Conservation (phyloP, 35 echinoderm and acorn worm species). For the Eucidaris tribuloides region DNA sequence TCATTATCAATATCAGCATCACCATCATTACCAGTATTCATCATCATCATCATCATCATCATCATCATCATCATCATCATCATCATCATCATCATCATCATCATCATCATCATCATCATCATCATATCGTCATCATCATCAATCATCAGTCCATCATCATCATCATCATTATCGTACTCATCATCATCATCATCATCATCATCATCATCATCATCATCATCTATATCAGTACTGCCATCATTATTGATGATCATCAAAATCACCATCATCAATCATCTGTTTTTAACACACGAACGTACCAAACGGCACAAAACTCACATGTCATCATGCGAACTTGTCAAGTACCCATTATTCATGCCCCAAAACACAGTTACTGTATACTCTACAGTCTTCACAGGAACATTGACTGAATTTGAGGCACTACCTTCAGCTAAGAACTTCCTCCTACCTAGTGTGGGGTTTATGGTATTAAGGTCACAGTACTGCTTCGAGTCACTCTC, state of each 20-base stretch:
- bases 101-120: not conserved
- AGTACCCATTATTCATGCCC: too few species aligned
- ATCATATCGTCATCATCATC: not conserved
- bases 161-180: not conserved
- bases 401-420: too few species aligned
- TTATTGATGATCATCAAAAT: not conserved
- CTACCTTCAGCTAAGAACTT: too few species aligned
- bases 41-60: not conserved
- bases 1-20: not conserved
- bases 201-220: not conserved
- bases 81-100: not conserved
- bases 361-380: too few species aligned
- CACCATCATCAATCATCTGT: too few species aligned
- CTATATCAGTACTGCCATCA: not conserved
- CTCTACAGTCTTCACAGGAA: too few species aligned
- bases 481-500: too few species aligned
- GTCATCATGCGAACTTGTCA: too few species aligned
- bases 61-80: not conserved
- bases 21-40: not conserved
- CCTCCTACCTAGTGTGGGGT: too few species aligned
- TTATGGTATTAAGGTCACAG: too few species aligned
- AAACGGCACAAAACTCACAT: too few species aligned
- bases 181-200: not conserved
- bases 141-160: not conserved
- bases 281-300: too few species aligned